Base-by-base conservation (phyloP, 23 tunicate species). In the Corella eumyota region DNA sequence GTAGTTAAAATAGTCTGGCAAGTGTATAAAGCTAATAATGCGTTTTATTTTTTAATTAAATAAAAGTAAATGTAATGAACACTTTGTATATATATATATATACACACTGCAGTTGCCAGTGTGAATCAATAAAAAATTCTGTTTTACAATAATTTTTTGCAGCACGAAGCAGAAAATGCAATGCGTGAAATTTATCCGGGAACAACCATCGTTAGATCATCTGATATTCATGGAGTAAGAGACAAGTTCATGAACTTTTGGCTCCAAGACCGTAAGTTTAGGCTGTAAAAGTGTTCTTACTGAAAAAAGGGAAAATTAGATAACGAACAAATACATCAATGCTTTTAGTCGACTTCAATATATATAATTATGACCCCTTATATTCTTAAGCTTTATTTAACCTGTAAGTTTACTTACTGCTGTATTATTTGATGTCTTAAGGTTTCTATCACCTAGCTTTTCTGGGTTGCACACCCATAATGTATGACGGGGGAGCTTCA, bases 141-240 rank as follows among this genome's bases (percentile, higher is more conserved):
- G 15, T 11, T 40, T 40, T 9, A 40, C 48, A 11, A 11, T 19
- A 51, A 51, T 51, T 11, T 19, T 11, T 19, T 9, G 5, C 57
- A 85, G 71, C 54, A 79, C 57, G 79, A 70, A 33, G 90, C 95
- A 0, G 88, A 76, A 49, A 34, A 37, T 6, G 64, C 51, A 28
- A 83, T 92, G 67, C 49, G 81, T 25, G 92, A 83, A 60, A 78
- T 71, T 29, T 93, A 93, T 61, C 99, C 99, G 3, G 75, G 69
- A 13, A 33, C 99, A 3, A 84, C 81, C 0, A 93, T 93, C 40
- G 99, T 78, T 9, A 68, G 96, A 22, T 54, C 68, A 4, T 34
- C 96, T 1, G 45, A 59, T 34, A 60, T 72, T 4, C 69, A 60
- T 45, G 96, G 96, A 0, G 32, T 13, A 4, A n/a, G n/a, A 4